Evolutionary conservation across 2,888 invertebrate species (phyloP).

Genomic region (Trachelus troglodyta): DNA sequence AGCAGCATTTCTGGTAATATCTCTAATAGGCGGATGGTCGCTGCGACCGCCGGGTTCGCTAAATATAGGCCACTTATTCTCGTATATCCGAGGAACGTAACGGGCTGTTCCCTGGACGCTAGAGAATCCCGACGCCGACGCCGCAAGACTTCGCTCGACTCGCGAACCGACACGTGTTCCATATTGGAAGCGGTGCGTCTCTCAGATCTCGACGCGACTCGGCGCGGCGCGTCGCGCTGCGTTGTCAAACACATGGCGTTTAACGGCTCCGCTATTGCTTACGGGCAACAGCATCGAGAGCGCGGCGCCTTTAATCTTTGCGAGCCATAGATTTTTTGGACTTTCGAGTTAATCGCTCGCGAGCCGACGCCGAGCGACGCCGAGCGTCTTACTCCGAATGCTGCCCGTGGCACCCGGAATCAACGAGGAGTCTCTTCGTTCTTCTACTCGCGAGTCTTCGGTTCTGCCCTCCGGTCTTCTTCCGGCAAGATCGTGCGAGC

Average conservation of each 20-base stretch:
- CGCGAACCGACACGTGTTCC: conserved; percentile 58
- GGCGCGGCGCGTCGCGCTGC: conserved; percentile 41
- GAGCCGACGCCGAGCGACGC: conserved; percentile 14
- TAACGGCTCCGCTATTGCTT: conserved; percentile 57
- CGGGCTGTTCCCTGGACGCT: background rate
- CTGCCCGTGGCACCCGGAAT: no score
- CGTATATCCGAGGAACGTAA: background rate
- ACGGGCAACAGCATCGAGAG: conserved; percentile 37
- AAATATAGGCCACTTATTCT: background rate
- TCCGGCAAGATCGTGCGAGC: conserved; percentile 10
- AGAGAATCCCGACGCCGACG: background rate
- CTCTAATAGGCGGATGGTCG: background rate
- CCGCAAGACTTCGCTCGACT: conserved; percentile 20
- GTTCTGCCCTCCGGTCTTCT: background rate
- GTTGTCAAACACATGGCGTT: conserved; percentile 63
- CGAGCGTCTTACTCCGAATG: background rate
- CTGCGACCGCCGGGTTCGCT: background rate
- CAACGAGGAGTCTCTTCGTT: background rate
- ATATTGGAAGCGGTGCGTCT: conserved; percentile 45
- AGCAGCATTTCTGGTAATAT: background rate
- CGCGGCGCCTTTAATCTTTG: conserved; percentile 54
- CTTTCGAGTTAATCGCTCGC: conserved; percentile 38
- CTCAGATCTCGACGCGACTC: conserved; percentile 55
- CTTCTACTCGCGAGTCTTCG: background rate
- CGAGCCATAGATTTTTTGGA: conserved; percentile 46